These are phyloP conservation scores for Odocoileus hemionus DNA, from an alignment of 2,113 vertebrate genomes.

Conservation along the genomic window DNA sequence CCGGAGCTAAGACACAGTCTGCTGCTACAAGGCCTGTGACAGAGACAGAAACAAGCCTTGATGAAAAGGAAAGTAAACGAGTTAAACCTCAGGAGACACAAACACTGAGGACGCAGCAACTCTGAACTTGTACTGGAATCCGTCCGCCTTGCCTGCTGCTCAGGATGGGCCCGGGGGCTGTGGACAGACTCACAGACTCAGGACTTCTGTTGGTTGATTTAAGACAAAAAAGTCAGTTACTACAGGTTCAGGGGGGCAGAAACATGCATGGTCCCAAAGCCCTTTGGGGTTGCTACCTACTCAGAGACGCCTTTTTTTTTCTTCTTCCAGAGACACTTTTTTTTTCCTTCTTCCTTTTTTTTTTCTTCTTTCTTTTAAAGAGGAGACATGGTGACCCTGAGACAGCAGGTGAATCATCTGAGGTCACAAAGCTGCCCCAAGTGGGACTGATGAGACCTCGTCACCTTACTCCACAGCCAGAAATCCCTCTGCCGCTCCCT, in stretches of 20 bases:
- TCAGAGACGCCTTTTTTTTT: not conserved
- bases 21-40: not conserved
- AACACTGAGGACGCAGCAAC: not conserved
- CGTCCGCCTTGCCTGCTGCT: not conserved
- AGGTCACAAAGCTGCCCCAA: not conserved
- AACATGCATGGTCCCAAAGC: not conserved
- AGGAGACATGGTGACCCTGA: not conserved
- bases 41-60: not conserved
- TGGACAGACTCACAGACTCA: not conserved
- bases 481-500: not conserved
- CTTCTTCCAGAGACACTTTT: not conserved
- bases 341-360: too few species aligned
- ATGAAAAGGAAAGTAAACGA: not conserved
- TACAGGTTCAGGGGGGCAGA: not conserved
- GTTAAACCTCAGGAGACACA: not conserved
- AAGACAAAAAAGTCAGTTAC: not conserved
- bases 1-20: not conserved
- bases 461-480: not conserved
- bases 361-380: not conserved
- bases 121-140: not conserved
- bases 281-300: not conserved
- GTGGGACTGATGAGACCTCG: not conserved
- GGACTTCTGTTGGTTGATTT: not conserved
- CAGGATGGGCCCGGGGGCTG: not conserved
- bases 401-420: not conserved